Evolutionary conservation across 2,888 invertebrate species (phyloP), one percentile per base, ranked within the genome.

Genomic region (Synergus laeviventris): DNA sequence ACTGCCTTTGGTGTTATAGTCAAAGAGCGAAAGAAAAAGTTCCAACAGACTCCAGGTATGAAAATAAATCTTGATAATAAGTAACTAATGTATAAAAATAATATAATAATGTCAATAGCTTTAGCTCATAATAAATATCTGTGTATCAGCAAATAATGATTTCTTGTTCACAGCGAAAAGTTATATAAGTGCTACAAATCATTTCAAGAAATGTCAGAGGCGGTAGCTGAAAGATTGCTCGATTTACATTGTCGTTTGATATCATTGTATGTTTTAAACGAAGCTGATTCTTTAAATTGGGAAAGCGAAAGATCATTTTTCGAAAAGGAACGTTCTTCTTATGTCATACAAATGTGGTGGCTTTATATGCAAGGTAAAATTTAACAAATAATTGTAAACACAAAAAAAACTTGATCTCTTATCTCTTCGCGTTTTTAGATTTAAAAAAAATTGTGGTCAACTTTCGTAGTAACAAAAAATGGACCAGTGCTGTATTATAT

Each of bases 291-390:
- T 0, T 91, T 96, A 54, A 93, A 95, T 80, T 96, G 96, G 93
- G 94, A 95, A 82, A 94, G 93, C 78, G 85, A 90, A 14, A 92
- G 93, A 60, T 91, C 94, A 0, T 95, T 95, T 85, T 95, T 94
- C 84, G 95, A 95, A 89, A 94, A 94, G 0, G 95, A 96, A 87
- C 92, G 95, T 16, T 96, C 96, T 3, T 96, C 96, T 3, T 96
- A 96, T 59, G 94, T 95, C 1, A 94, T 96, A 80, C 96, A 96
- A 87, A 97, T 96, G 93, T 97, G 97, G 97, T 96, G 96, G 96
- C 92, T 96, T 31, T 97, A 97, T 87, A 95, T 97, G 94, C 94
- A 95, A 91, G 95, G 96, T 94, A 86, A 64, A 38, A 76, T 39
- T 36, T 36, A 36, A n/a, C 0, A 18, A 18, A 56, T 56, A 39